A percentile compares a stretch with the other conserved stretches of the same genome.
These are phyloP conservation scores for Sus scrofa DNA, from an alignment of 2,113 vertebrate species.

Conservation along the genomic window T2T-Sscrofa CM000822.6:62366501-62367000, in stretches of 20 bases:
- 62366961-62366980: not conserved
- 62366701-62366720: not conserved
- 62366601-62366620: not conserved
- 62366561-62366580: not conserved
- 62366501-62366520: not conserved
- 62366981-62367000: not conserved
- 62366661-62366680: not conserved
- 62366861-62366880: not conserved
- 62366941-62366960: not conserved
- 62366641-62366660: not conserved
- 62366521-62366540: not conserved
- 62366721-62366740: not conserved
- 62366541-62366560: not conserved
- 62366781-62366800: not conserved
- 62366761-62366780: not conserved
- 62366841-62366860: not conserved
- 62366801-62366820: not conserved
- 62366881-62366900: not conserved
- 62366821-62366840: not conserved
- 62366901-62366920: not conserved
- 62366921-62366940: not conserved
- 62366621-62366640: not conserved
- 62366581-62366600: not conserved
- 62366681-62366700: not conserved
- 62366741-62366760: not conserved